Base-by-base conservation (phyloP, 2,113 vertebrate species). In the Vulpes vulpes region DNA sequence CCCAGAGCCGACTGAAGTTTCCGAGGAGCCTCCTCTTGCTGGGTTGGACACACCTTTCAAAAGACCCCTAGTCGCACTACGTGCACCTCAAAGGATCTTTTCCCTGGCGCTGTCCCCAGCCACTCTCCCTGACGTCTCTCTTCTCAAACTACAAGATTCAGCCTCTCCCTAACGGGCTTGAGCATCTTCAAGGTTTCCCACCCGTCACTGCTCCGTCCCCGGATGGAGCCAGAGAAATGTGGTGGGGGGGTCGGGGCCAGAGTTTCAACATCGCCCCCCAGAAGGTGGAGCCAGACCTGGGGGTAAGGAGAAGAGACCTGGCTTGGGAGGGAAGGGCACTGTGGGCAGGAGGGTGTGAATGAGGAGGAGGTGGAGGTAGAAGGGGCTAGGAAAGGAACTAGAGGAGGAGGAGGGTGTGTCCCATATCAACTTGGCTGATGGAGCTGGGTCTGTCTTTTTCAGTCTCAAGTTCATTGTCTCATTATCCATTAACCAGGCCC, bases 181-280 rank as follows among this genome's bases (percentile, higher is more conserved):
- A 97, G 97, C 96, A 98, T 97, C 97, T 90, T 94, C 32, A 10
- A 73, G 65, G 69, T 82, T 85, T 97, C 89, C 74, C 65, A 93
- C 74, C 91, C 84, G 84, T 85, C 55, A 59, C 67, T 27, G 95
- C 89, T 96, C 86, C 19, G 19, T 95, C 84, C 80, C 95, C 88
- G 97, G 96, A 98, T 98, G 98, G 98, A 98, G 97, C 84, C 92
- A 80, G 97, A 97, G 93, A 97, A 94, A 98, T 98, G 98, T 97
- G 98, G 98, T 97, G 98, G 97, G 97, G 97, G 95, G 97, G 97
- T 78, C 95, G 97, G 98, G 98, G 97, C 97, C 97, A 97, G 97
- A 98, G 97, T 96, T 98, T 98, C 97, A 96, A 97, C 97, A 94
- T 98, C 74, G 83, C 87, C 95, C 94, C 98, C 78, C 89, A 76